These are phyloP conservation scores for Ormyrus rosae DNA, from an alignment of 2,888 invertebrate species.

Conservation along the genomic window DNA sequence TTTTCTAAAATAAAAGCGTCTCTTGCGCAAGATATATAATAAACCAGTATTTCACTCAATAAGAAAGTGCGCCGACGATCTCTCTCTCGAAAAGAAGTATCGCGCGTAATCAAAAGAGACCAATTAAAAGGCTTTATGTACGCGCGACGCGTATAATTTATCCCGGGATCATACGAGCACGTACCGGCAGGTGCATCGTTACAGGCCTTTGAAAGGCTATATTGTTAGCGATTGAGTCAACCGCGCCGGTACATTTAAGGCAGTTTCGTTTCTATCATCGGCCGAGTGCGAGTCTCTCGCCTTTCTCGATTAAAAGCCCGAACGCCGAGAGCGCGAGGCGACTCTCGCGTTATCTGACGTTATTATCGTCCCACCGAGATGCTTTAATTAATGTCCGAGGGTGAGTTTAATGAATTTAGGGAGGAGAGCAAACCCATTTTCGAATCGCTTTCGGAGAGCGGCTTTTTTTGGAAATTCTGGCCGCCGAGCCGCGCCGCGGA, in stretches of 20 bases:
- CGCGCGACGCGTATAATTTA: neutral
- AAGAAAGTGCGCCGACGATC: neutral
- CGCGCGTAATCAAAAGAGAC: neutral
- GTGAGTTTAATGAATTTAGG: no score
- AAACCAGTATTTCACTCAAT: slow-evolving; percentile 13
- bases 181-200: slow-evolving; percentile 38
- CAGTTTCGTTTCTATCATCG: slow-evolving; percentile 7
- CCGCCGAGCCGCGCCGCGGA: no score
- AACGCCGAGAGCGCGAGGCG: no score
- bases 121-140: neutral
- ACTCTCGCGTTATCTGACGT: no score
- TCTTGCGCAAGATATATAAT: neutral
- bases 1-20: no score
- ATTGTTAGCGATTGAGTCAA: slow-evolving; percentile 45
- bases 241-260: slow-evolving; percentile 37
- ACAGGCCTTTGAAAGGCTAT: slow-evolving; percentile 39
- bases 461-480: no score
- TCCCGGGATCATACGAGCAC: neutral
- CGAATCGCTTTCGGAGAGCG: no score
- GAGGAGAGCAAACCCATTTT: no score
- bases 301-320: no score
- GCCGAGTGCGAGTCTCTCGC: neutral
- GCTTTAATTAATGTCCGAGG: no score
- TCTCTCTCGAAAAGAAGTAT: neutral
- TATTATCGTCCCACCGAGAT: no score